Percentiles rank a stretch among this genome's conserved stretches.
Conservation (phyloP, 2,797 vertebrate species). For the Setipinna tenuifilis region DNA sequence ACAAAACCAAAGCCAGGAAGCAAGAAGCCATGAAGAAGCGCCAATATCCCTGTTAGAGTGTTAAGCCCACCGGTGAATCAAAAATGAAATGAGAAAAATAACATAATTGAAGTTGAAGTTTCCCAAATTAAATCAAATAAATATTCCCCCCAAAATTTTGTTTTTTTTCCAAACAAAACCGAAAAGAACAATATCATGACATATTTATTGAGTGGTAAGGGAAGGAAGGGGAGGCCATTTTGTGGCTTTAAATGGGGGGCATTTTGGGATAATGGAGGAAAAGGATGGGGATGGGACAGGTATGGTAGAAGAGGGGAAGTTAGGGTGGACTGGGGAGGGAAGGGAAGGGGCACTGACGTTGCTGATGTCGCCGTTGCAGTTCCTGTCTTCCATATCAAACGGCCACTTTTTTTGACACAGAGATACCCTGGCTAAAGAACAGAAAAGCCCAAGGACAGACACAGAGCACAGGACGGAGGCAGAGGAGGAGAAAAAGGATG, state of each 20-base stretch:
- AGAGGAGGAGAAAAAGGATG: conserved; percentile 29
- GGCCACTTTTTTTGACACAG: conserved; percentile 67
- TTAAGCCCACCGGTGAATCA: conserved; percentile 76
- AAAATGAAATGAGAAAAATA: conserved; percentile 64
- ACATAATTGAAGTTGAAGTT: conserved; percentile 37
- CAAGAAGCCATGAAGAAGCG: conserved; percentile 81
- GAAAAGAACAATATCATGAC: conserved; percentile 40
- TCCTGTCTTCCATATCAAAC: conserved; percentile 73
- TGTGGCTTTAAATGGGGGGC: not conserved
- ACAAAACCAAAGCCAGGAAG: conserved; percentile 83
- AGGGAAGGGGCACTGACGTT: conserved; percentile 50
- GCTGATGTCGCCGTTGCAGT: conserved; percentile 62
- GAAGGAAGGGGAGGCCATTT: conserved; percentile 11
- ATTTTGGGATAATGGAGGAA: not conserved
- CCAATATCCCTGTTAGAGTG: conserved; percentile 85
- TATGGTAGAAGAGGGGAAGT: not conserved
- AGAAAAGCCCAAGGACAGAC: conserved; percentile 35
- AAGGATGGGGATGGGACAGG: conserved; percentile 30
- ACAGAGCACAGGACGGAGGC: conserved; percentile 47
- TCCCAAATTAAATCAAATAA: conserved; percentile 34
- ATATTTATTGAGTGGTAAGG: conserved; percentile 32
- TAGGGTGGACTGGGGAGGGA: conserved; percentile 38
- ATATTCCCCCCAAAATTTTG: conserved; percentile 42
- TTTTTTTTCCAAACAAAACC: conserved; percentile 23
- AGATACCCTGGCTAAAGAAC: conserved; percentile 48